phyloP scores from a whole-genome alignment of 2,113 vertebrate genomes.

The Rynchops niger region DNA sequence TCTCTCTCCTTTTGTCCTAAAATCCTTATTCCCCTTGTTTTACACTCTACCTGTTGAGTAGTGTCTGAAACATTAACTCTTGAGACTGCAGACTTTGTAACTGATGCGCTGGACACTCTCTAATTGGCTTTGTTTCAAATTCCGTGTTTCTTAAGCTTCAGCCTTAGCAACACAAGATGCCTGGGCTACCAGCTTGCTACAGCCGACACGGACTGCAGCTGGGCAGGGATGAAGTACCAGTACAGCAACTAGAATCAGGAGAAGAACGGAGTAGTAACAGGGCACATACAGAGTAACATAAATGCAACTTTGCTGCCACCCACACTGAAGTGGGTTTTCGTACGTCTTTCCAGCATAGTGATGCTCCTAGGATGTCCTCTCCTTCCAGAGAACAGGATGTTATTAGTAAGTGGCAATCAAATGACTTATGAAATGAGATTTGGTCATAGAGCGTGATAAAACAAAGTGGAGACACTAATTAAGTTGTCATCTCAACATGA shows the following conservation, averaged over 20 bases:
- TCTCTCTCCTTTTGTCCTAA: neutral
- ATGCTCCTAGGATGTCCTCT: neutral
- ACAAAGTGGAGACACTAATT: neutral
- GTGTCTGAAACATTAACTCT: neutral
- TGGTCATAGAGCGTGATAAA: neutral
- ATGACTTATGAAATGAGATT: neutral
- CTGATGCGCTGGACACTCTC: rapidly evolving
- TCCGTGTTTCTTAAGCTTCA: neutral
- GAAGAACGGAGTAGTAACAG: neutral
- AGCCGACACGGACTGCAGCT: rapidly evolving
- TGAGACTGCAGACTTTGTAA: neutral
- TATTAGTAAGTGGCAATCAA: neutral
- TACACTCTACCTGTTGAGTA: neutral
- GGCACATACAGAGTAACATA: rapidly evolving
- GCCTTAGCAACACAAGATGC: neutral
- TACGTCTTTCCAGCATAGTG: no score
- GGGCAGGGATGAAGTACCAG: neutral
- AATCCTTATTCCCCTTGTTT: neutral
- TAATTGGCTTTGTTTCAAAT: neutral
- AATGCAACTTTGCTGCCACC: neutral
- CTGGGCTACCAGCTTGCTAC: neutral
- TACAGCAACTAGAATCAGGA: neutral
- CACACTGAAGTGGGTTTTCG: neutral
- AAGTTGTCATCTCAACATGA: neutral
- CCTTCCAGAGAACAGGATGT: neutral